Conservation (phyloP, 64 coral and sea anemone species). For the Orbicella faveolata region DNA sequence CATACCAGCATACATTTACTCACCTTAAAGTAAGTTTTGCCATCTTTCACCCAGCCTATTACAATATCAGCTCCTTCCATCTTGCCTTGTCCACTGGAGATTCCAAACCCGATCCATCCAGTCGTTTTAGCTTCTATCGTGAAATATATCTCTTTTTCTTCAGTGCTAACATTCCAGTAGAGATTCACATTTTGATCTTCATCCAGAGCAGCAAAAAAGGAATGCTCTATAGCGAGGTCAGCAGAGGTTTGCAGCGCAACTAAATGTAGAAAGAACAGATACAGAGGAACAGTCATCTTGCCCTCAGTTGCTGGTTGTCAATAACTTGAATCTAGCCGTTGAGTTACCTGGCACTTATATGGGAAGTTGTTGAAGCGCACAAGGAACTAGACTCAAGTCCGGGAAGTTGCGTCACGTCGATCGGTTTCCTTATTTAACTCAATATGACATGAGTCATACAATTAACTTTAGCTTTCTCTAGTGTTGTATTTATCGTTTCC, state of each 20-base stretch:
- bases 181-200: slow-evolving; percentile 9
- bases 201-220: slow-evolving; percentile 19
- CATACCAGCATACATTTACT: neutral
- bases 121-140: slow-evolving; percentile 48
- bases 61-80: slow-evolving; percentile 49
- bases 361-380: too few relatives aligned
- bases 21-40: slow-evolving; percentile 22
- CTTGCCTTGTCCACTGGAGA: slow-evolving; percentile 23
- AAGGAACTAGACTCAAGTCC: too few relatives aligned
- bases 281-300: neutral
- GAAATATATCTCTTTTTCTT: neutral
- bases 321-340: too few relatives aligned
- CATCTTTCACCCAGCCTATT: slow-evolving; percentile 45
- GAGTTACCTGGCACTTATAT: too few relatives aligned
- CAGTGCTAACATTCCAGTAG: slow-evolving; percentile 27
- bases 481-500: too few relatives aligned
- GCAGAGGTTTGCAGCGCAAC: neutral
- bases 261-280: neutral
- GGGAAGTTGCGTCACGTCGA: too few relatives aligned
- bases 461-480: too few relatives aligned
- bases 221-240: slow-evolving; percentile 4
- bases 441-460: too few relatives aligned
- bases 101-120: slow-evolving; percentile 55
- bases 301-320: too few relatives aligned
- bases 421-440: too few relatives aligned